Conservation (phyloP, 2,113 vertebrate species). For the Nothobranchius kuhntae region DNA sequence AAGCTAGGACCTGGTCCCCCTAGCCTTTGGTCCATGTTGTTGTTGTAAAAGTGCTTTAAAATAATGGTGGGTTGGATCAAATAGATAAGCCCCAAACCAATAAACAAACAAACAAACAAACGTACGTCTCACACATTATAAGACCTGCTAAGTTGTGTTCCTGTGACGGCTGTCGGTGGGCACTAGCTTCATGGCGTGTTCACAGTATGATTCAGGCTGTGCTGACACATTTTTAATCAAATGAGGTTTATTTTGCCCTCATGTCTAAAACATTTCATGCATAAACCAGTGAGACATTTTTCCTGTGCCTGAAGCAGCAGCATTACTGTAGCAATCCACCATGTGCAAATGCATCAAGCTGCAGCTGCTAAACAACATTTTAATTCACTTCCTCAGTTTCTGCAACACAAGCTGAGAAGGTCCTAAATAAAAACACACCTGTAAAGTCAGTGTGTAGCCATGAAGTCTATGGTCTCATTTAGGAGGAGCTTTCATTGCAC, state of each 20-base stretch:
- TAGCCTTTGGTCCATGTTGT: too few relatives aligned
- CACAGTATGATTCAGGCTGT: neutral
- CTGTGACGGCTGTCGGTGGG: too few relatives aligned
- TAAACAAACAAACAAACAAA: too few relatives aligned
- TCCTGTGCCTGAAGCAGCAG: conserved; percentile 25
- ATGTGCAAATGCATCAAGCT: conserved; percentile 39
- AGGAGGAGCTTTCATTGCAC: conserved; percentile 35
- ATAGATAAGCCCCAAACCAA: too few relatives aligned
- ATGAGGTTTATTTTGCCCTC: neutral
- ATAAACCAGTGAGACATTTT: conserved; percentile 8
- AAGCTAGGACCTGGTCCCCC: too few relatives aligned
- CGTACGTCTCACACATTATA: too few relatives aligned
- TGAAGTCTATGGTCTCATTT: conserved; percentile 63
- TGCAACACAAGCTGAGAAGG: conserved; percentile 5
- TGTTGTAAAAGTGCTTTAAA: too few relatives aligned
- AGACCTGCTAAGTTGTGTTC: too few relatives aligned
- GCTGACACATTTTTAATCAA: neutral
- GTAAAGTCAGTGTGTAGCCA: conserved; percentile 55
- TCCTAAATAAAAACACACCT: conserved; percentile 55
- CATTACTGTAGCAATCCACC: conserved; percentile 19
- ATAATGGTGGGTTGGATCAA: too few relatives aligned
- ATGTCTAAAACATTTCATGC: neutral
- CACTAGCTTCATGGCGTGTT: neutral
- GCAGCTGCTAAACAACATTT: conserved; percentile 43
- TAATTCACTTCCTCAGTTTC: neutral